Evolutionary conservation across 2,888 invertebrate genomes (phyloP), one percentile per base, ranked within the genome.

Genomic region (Drosophila macrospina): DNA sequence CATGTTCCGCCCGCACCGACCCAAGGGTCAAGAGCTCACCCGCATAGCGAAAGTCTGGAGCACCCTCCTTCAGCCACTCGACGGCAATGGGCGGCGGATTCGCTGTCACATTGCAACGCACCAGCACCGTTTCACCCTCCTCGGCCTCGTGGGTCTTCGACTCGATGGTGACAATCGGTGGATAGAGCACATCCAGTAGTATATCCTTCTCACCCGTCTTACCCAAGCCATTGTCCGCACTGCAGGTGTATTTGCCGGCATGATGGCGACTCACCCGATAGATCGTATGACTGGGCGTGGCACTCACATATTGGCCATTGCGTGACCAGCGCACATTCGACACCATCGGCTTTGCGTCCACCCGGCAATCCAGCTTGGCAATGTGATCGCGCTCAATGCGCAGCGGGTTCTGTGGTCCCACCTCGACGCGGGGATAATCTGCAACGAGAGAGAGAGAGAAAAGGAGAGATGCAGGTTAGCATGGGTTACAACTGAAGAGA

Each of bases 341-440:
- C 0, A 97, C 97, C 90, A 95, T 94, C 0, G 98, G 98, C 88
- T 98, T 98, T n/a, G 98, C 96, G 89, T 98, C 97, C 10, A 98
- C 98, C 80, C 95, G 94, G 90, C 98, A 98, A 77, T 96, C 96
- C 90, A 98, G 93, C 4, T 95, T 95, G 5, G 97, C 97, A 5
- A 96, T 95, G 13, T 95, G 96, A 90, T 97, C 98, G 68, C 96
- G 95, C 92, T 98, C 97, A 13, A 98, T 96, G 75, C 95, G 95
- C 63, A 98, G 91, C 1, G 98, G 98, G 91, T 98, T 97, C 90
- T 96, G 96, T 1, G 98, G 98, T 5, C 97, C 97, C 36, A 98
- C 96, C 86, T 95, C 95, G 20, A 98, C 96, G n/a, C 98, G 94
- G 0, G 98, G 98, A 91, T 96, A 97, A 93, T 98, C 97, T 96